Conservation (phyloP, 1,140 invertebrate genomes). For the Drosophila pseudoobscura region DNA sequence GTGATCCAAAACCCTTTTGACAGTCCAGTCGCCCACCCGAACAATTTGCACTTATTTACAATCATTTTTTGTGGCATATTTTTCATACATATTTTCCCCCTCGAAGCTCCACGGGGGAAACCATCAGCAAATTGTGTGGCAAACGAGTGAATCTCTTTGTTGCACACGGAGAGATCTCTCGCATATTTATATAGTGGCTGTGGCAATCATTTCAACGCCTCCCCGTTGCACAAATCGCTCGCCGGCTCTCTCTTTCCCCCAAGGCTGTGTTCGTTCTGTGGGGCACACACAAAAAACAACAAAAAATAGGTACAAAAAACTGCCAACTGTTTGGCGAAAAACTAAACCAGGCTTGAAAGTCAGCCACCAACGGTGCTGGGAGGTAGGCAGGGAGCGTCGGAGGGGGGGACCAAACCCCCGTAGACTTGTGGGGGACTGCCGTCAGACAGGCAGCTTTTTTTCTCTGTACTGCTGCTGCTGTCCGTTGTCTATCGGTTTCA, state of each 20-base stretch:
- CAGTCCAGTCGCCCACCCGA: no score
- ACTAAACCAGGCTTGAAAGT: slow-evolving; percentile 78
- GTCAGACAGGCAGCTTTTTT: slow-evolving; percentile 73
- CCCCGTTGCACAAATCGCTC: slow-evolving; percentile 43
- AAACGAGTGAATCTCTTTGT: slow-evolving; percentile 40
- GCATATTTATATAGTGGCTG: slow-evolving; percentile 55
- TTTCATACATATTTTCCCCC: background rate
- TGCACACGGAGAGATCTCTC: background rate
- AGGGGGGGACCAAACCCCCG: slow-evolving; percentile 7
- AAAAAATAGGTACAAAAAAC: background rate
- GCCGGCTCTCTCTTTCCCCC: slow-evolving; percentile 18
- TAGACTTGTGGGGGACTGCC: slow-evolving; percentile 56
- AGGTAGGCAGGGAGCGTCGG: slow-evolving; percentile 16
- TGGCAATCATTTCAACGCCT: slow-evolving; percentile 57
- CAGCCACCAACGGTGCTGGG: slow-evolving; percentile 59
- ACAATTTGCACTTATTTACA: slow-evolving; percentile 3
- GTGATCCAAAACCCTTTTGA: no score
- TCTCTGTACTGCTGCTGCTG: slow-evolving; percentile 22
- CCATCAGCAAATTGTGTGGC: slow-evolving; percentile 53
- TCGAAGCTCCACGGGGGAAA: slow-evolving; percentile 6
- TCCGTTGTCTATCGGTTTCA: slow-evolving; percentile 75
- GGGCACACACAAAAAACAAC: slow-evolving; percentile 25
- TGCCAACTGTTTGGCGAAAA: slow-evolving; percentile 74
- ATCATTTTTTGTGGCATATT: slow-evolving; percentile 7
- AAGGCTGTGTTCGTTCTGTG: slow-evolving; percentile 41